Evolutionary conservation across 2,888 invertebrate species (phyloP), one percentile per base, ranked within the genome.

Genomic region (Torymus auratus): DNA sequence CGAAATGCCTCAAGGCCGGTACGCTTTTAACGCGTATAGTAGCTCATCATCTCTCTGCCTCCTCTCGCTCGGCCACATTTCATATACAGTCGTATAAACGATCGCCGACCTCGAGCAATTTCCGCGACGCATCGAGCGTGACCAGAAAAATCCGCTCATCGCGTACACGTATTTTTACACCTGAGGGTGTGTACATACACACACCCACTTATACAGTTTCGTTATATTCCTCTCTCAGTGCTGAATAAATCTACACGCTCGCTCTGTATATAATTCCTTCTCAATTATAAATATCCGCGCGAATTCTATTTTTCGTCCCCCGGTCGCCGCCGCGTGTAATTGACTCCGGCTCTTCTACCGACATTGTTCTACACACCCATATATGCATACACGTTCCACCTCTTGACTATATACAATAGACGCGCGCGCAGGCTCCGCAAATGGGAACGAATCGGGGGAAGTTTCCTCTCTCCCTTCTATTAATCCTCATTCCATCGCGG

Each of bases 391-490:
- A 28, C 17, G 41, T 41, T 41, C 5, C 41, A 7, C 41, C 41
- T 41, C 41, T 41, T 41, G 41, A 41, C 41, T 41, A n/a, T n/a
- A n/a, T n/a, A 41, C 7, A 41, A 41, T 10, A 41, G 5, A 28
- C 28, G 4, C 28, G 28, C 41, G 5, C 1, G 7, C 1, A 7
- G 7, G 5, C 7, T 7, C 7, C 41, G 41, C 78, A 84, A 82
- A 83, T 83, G 78, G 81, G 78, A 84, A 82, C 82, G 82, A 84
- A 88, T 85, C 85, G 85, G 83, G 83, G 62, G 80, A 87, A 89
- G 87, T 88, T 88, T 84, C 84, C 84, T 85, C 86, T 87, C 87
- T 88, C 87, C 85, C 84, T 84, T 85, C 86, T 88, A 88, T 87
- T 88, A 88, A 88, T 88, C 85, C 87, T 84, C 85, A 85, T 87